These are phyloP conservation scores for Sisyra nigra DNA, from an alignment of 2,888 invertebrate genomes.

Conservation along the genomic window DNA sequence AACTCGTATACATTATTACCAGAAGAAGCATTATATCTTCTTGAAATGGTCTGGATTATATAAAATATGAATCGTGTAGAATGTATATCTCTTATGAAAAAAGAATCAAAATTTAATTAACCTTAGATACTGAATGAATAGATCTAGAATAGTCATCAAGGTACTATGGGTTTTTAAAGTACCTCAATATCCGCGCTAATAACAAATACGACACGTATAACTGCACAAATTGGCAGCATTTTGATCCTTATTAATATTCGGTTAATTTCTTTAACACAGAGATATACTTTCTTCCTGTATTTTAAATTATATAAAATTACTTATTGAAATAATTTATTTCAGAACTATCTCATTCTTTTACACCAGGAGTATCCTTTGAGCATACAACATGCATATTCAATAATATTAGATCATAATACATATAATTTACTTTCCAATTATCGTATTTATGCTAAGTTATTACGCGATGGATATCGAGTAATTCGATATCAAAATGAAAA, in stretches of 20 bases:
- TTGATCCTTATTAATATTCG: no score
- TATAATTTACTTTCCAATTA: constrained; percentile 17
- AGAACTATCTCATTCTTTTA: constrained; percentile 44
- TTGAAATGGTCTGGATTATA: constrained; percentile 59
- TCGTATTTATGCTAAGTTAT: constrained; percentile 19
- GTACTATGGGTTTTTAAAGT: no score
- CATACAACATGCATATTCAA: constrained; percentile 45
- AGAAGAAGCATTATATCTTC: constrained; percentile 46
- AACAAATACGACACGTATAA: no score
- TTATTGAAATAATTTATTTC: no score
- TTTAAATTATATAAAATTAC: constrained; percentile 16
- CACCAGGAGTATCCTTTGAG: constrained; percentile 40
- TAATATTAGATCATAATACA: constrained; percentile 24
- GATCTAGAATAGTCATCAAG: no score
- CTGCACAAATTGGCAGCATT: no score
- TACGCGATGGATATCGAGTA: constrained; percentile 18
- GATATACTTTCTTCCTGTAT: background rate
- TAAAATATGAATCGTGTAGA: no score
- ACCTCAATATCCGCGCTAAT: no score
- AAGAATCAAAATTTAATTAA: no score
- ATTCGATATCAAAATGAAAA: constrained; percentile 1
- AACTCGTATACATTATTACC: constrained; percentile 30
- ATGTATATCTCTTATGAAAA: no score
- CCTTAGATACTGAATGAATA: no score
- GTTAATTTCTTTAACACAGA: no score